These are phyloP conservation scores for Ataeniobius toweri DNA, from an alignment of 2,797 vertebrate species.

Conservation along the genomic window DNA sequence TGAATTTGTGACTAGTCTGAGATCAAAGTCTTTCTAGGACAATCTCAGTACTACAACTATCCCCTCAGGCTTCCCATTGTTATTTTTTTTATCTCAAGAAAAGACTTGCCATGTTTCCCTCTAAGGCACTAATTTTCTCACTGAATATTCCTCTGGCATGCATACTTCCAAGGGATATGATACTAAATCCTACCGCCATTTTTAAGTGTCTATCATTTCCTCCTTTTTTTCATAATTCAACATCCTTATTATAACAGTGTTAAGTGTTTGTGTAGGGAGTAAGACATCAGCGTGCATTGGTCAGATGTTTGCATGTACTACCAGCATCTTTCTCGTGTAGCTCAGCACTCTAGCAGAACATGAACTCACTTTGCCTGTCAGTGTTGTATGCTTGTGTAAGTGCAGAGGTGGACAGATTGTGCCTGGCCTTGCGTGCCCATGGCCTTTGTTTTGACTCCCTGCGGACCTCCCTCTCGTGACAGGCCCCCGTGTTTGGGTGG, in stretches of 20 bases:
- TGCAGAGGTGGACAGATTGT: constrained; percentile 76
- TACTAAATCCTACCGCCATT: constrained; percentile 8
- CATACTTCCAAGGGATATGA: constrained; percentile 10
- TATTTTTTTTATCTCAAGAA: constrained; percentile 44
- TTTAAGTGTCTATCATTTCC: constrained; percentile 9
- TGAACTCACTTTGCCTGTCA: constrained; percentile 46
- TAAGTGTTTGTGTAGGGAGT: no score
- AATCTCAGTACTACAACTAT: constrained; percentile 27
- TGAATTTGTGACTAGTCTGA: constrained; percentile 46
- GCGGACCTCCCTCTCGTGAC: constrained; percentile 76
- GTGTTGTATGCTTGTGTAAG: constrained; percentile 58
- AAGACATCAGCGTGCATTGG: constrained; percentile 16
- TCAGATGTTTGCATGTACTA: constrained; percentile 45
- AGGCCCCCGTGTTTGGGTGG: constrained; percentile 71
- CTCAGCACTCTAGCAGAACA: constrained; percentile 58
- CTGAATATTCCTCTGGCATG: constrained; percentile 25
- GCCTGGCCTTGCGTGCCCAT: constrained; percentile 68
- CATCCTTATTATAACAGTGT: background rate
- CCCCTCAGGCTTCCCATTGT: constrained; percentile 47
- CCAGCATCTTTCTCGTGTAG: constrained; percentile 30
- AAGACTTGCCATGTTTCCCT: constrained; percentile 36
- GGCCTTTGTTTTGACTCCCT: constrained; percentile 72
- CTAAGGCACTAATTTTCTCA: constrained; percentile 37
- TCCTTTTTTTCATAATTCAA: constrained; percentile 11
- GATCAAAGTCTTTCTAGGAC: constrained; percentile 56